These are phyloP conservation scores for Zapus hudsonius DNA, from an alignment of 2,113 vertebrate species.

Conservation along the genomic window DNA sequence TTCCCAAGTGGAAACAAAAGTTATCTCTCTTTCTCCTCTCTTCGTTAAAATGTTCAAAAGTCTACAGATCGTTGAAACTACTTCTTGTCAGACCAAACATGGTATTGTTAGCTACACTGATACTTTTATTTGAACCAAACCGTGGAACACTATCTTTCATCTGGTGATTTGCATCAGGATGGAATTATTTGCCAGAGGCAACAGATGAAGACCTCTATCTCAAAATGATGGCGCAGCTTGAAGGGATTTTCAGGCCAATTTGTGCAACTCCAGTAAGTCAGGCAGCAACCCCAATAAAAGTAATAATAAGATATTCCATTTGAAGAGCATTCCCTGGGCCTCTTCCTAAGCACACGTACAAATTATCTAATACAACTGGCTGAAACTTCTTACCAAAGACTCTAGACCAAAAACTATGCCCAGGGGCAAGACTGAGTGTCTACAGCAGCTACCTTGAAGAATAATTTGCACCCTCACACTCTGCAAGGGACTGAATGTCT, in stretches of 20 bases:
- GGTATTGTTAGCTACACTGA: not conserved
- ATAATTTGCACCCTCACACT: not conserved
- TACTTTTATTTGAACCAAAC: not conserved
- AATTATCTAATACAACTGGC: not conserved
- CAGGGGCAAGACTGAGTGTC: not conserved
- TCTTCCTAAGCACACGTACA: not conserved
- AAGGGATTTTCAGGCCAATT: not conserved
- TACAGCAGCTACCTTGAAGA: not conserved
- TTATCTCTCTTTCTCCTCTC: not conserved
- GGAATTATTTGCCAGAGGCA: constrained; percentile 39
- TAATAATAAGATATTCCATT: not conserved
- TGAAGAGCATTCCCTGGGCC: not conserved
- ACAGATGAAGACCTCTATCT: not conserved
- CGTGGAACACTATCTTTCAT: not conserved
- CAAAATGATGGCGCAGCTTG: not conserved
- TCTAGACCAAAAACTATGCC: not conserved
- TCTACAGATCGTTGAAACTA: not conserved
- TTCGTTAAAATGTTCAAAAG: not conserved
- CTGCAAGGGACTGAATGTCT: not conserved
- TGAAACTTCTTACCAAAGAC: not conserved
- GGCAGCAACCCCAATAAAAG: not conserved
- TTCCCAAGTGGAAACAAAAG: not conserved
- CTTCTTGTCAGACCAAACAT: constrained; percentile 10
- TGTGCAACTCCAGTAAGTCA: not conserved
- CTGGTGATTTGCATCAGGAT: constrained; percentile 40